phyloP scores from a whole-genome alignment of 2,888 invertebrate genomes.

The Tiliacea citrago region DNA sequence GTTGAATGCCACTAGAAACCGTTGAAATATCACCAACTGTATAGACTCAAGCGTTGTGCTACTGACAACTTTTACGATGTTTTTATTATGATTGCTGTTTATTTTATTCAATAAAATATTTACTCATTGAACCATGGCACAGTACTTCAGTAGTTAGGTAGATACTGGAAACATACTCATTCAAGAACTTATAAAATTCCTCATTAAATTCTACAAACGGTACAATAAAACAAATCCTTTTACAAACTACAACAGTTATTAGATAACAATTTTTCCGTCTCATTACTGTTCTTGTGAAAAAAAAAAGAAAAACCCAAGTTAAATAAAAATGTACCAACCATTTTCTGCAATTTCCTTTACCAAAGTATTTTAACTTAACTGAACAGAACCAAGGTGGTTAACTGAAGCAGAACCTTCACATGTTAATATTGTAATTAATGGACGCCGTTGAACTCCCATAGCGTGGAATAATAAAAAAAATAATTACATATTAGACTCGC shows the following conservation, averaged over 20 bases:
- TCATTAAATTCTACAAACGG: slow-evolving; percentile 35
- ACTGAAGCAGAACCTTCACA: slow-evolving; percentile 82
- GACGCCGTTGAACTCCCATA: slow-evolving; percentile 82
- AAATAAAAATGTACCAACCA: slow-evolving; percentile 36
- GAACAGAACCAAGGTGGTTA: slow-evolving; percentile 65
- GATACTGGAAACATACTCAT: not conserved
- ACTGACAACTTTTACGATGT: not conserved
- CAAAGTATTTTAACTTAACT: slow-evolving; percentile 63
- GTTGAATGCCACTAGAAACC: not conserved
- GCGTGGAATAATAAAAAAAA: slow-evolving; percentile 82
- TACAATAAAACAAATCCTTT: slow-evolving; percentile 35
- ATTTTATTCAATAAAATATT: not conserved
- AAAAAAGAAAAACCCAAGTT: slow-evolving; percentile 22
- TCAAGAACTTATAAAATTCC: slow-evolving; percentile 7
- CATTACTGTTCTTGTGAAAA: slow-evolving; percentile 51
- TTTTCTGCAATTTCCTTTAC: slow-evolving; percentile 50
- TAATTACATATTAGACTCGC: slow-evolving; percentile 81
- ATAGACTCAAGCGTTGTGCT: not conserved
- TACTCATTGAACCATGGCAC: not conserved
- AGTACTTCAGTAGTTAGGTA: not conserved
- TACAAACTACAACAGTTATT: slow-evolving; percentile 48
- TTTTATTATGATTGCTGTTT: not conserved
- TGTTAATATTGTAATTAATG: slow-evolving; percentile 85
- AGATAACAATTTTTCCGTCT: slow-evolving; percentile 60
- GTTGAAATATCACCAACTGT: not conserved